These are phyloP conservation scores for Nipponacmea schrenckii DNA, from an alignment of 2,888 invertebrate species.

Conservation along the genomic window DNA sequence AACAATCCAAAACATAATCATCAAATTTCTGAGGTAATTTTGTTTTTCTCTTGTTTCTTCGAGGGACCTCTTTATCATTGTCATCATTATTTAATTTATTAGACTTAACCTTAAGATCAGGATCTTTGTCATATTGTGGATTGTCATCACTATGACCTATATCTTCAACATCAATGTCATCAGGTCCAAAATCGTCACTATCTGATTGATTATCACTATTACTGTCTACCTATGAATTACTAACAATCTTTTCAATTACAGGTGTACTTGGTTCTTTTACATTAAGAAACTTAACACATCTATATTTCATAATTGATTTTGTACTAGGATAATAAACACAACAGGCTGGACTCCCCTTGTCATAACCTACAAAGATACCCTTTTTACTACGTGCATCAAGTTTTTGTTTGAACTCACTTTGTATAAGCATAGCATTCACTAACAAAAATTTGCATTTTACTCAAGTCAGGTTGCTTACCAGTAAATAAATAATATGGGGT, in stretches of 20 bases:
- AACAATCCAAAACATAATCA: conserved; percentile 31
- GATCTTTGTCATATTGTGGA: background rate
- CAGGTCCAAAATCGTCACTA: too few species aligned
- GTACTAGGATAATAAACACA: conserved; percentile 24
- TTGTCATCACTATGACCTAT: too few species aligned
- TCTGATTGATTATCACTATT: too few species aligned
- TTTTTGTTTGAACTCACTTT: conserved; percentile 21
- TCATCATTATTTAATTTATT: background rate
- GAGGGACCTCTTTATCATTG: background rate
- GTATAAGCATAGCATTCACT: conserved; percentile 25
- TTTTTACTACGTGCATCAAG: conserved; percentile 25
- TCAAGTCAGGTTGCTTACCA: conserved; percentile 21
- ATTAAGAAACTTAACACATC: conserved; percentile 16
- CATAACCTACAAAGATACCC: conserved; percentile 25
- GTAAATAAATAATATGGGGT: conserved; percentile 25
- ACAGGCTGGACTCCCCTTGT: conserved; percentile 20
- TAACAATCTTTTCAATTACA: too few species aligned
- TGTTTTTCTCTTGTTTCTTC: background rate
- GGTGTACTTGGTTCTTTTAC: too few species aligned
- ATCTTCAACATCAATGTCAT: too few species aligned
- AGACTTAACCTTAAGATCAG: background rate
- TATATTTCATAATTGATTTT: conserved; percentile 6
- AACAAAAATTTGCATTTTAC: conserved; percentile 27
- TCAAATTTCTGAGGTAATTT: conserved; percentile 22
- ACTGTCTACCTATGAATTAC: too few species aligned